Base-by-base conservation (phyloP, 2,888 invertebrate genomes). In the Microctonus aethiopoides region DNA sequence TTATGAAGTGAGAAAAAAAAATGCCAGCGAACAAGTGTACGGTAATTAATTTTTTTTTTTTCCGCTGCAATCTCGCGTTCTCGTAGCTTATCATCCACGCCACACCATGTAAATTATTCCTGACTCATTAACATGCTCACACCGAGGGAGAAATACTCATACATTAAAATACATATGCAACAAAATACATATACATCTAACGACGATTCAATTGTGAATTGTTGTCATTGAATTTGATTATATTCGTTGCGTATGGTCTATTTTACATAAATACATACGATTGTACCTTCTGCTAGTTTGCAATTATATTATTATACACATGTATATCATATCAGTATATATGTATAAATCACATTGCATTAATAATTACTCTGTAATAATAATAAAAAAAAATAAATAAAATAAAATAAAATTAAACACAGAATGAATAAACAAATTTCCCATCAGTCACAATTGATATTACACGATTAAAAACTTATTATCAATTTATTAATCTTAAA, bases 171-270 rank as follows among this genome's bases (percentile, higher is more conserved):
- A 36, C 10, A 36, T 36, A 36, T 36, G 0, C n/a, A 56, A 13
- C 54, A 34, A n/a, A 29, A 10, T 16, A 46, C 16, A 20, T 16
- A n/a, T 29, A n/a, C 11, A 16, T 36, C 56, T 24, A 24, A 20
- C 36, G 67, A 60, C 41, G 60, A 67, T 67, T 67, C 59, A 60
- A 67, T 67, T 67, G 46, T 67, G 51, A 67, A 67, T 51, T 67
- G 59, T 26, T 60, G 67, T 46, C 51, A 67, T 67, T 67, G 59
- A 59, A 60, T 59, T 67, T 60, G 46, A 67, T 67, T 67, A 60
- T 67, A 51, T 29, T 26, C 59, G 7, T 16, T 16, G 46, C 16
- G 46, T n/a, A 46, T 16, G 16, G 46, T 46, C 46, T 16, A 16
- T 20, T 46, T 46, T 46, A 46, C 16, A 16, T 16, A 46, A 46